Conservation (phyloP, 2,888 invertebrate species). For the Phymatocera aterrima region DNA sequence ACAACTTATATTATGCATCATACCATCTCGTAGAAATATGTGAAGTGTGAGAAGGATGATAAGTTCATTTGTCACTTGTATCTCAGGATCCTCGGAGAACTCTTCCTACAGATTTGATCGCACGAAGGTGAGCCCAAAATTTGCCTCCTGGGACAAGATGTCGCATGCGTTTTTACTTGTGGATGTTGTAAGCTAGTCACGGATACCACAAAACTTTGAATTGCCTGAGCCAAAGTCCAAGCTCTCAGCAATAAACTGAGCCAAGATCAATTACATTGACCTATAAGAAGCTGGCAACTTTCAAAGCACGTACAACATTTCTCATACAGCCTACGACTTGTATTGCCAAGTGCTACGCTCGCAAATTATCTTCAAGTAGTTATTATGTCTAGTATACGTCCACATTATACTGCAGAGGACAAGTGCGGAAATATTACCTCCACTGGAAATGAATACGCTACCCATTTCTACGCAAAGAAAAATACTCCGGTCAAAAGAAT, state of each 20-base stretch:
- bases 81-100: neutral
- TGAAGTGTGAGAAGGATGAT: neutral
- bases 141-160: neutral
- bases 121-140: neutral
- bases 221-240: slow-evolving; percentile 30
- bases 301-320: slow-evolving; percentile 29
- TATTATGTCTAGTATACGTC: neutral
- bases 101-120: neutral
- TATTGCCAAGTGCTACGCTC: slow-evolving; percentile 15
- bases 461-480: neutral
- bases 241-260: slow-evolving; percentile 42
- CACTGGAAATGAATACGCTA: neutral
- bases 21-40: neutral
- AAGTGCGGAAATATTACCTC: neutral
- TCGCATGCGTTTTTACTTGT: neutral
- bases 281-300: slow-evolving; percentile 28
- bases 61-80: neutral
- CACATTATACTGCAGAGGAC: neutral
- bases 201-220: slow-evolving; percentile 33
- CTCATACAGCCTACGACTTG: slow-evolving; percentile 1
- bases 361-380: neutral
- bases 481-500: too few relatives aligned
- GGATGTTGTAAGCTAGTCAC: slow-evolving; percentile 35
- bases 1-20: slow-evolving; percentile 9
- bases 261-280: slow-evolving; percentile 41